Base-by-base conservation (phyloP, 2,888 invertebrate genomes). In the Sinopyrophorus schimmeli region DNA sequence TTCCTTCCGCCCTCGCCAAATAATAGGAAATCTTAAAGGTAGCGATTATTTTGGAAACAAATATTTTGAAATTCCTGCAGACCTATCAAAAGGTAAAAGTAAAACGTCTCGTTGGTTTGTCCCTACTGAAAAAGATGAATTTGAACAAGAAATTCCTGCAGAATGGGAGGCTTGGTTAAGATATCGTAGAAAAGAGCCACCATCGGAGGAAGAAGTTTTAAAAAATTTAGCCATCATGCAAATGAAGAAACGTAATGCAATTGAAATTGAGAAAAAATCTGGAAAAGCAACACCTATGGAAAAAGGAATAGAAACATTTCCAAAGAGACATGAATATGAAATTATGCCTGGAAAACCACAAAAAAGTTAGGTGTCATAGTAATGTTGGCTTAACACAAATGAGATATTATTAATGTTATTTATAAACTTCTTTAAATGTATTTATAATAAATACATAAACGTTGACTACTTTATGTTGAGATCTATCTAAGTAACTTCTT, bases 121-220 rank as follows among this genome's bases (percentile, higher is more conserved):
- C 37, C 88, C 90, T 0, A 71, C 76, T 0, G 75, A 77, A 28
- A 79, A 80, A 10, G 76, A 78, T 26, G 80, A 83, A 49, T 87
- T 87, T 60, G 80, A 85, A 54, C 82, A 86, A 65, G 87, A 89
- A 63, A 66, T 89, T 60, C 89, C 92, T 0, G 81, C 88, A 1
- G 92, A 92, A 73, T 93, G 93, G 93, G 89, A 91, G 67, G 78
- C 92, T 4, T 93, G 92, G 92, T 73, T 93, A 31, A 76, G 92
- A 57, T 79, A 80, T 57, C 60, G 73, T 44, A 69, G 83, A 59
- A 64, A 61, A 1, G 77, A 81, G 0, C 84, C 89, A 27, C 92
- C 92, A 1, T 78, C 82, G 0, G 80, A 78, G 51, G 86, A 87
- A 53, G 92, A 92, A 73, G 74, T 92, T 5, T 74, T 79, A 5